These are phyloP conservation scores for Homarus americanus DNA, from an alignment of 1,140 invertebrate species.

Conservation along the genomic window DNA sequence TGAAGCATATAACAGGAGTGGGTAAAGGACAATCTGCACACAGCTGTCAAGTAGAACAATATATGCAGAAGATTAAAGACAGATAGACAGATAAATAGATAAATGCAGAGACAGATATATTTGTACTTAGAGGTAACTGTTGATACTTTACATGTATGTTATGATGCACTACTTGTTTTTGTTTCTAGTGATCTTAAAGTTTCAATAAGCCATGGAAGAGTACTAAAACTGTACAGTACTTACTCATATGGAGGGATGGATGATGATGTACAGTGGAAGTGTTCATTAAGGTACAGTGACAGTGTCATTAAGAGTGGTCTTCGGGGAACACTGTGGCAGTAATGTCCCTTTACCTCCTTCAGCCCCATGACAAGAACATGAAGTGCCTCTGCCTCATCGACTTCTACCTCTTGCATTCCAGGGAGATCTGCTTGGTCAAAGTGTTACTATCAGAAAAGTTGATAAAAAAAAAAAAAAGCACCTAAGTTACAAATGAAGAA, in stretches of 20 bases:
- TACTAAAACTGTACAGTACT: neutral
- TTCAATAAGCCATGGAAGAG: neutral
- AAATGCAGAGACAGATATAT: no score
- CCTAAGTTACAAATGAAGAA: neutral
- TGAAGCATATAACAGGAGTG: no score
- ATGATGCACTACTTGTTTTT: no score
- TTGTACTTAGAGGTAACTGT: no score
- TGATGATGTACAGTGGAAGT: slow-evolving; percentile 14
- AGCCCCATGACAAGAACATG: slow-evolving; percentile 11
- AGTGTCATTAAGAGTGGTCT: slow-evolving; percentile 33
- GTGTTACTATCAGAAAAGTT: neutral
- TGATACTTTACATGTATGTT: no score
- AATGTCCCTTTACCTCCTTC: slow-evolving; percentile 9
- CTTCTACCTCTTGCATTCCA: neutral
- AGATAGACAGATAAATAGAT: no score
- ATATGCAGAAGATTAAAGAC: no score
- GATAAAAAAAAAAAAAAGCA: neutral
- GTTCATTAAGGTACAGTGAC: slow-evolving; percentile 32
- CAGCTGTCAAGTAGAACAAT: no score
- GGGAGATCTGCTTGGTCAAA: neutral
- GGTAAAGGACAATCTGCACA: no score
- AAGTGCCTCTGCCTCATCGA: slow-evolving; percentile 24
- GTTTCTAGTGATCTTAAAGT: neutral
- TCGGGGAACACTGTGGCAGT: slow-evolving; percentile 53
- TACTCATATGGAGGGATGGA: slow-evolving; percentile 40